These are phyloP conservation scores for Rallus limicola DNA, from an alignment of 2,113 vertebrate genomes.

Conservation along the genomic window DNA sequence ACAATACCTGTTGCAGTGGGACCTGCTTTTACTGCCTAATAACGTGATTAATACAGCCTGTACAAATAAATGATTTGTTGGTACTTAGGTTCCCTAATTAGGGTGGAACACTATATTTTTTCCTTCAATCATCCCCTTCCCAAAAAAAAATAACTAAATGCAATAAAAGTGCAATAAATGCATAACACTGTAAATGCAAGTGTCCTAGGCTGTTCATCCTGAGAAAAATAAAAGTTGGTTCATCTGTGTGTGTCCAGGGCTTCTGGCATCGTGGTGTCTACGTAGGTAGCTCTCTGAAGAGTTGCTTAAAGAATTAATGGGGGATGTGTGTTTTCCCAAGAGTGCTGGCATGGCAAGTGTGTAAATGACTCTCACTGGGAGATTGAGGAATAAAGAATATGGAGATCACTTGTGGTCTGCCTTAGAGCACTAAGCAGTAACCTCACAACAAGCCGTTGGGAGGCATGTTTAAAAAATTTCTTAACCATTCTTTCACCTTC, in stretches of 20 bases:
- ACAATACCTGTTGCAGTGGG: background rate
- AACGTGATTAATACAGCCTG: background rate
- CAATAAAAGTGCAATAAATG: background rate
- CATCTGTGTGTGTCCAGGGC: background rate
- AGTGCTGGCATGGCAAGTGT: background rate
- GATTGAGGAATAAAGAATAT: background rate
- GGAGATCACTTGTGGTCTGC: background rate
- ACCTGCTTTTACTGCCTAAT: background rate
- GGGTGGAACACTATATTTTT: background rate
- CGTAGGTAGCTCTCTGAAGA: background rate
- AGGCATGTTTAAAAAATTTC: background rate
- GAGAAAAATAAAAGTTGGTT: background rate
- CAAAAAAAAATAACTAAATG: background rate
- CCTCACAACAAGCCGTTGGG: background rate
- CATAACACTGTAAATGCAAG: background rate
- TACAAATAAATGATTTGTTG: background rate
- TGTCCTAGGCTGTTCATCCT: background rate
- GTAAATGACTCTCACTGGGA: background rate
- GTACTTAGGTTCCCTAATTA: background rate
- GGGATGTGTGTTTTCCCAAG: background rate
- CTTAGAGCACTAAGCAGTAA: background rate
- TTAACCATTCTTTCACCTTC: background rate
- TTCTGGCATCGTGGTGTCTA: background rate
- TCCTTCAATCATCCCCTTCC: background rate
- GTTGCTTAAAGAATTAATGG: background rate